These are phyloP conservation scores for Pyrocephalus nanus DNA, from an alignment of 2,797 vertebrate species.

Conservation along the genomic window DNA sequence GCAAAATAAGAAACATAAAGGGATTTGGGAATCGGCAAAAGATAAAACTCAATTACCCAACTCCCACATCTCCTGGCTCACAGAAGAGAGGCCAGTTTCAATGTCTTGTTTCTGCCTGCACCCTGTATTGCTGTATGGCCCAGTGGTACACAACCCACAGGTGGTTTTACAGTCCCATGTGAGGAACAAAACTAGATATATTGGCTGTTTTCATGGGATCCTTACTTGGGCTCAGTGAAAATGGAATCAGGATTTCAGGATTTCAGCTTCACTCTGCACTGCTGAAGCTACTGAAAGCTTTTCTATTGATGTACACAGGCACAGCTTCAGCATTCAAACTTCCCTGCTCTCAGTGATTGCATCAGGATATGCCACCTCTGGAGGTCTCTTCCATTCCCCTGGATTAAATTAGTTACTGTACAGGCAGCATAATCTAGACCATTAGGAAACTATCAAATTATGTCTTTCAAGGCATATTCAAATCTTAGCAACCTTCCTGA, in stretches of 20 bases:
- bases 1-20: background rate
- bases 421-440: background rate
- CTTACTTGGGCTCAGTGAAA: background rate
- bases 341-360: background rate
- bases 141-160: background rate
- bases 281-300: background rate
- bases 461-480: background rate
- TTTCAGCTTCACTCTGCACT: background rate
- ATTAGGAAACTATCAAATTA: background rate
- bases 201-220: background rate
- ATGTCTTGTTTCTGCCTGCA: background rate
- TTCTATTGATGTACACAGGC: background rate
- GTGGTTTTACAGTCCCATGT: background rate
- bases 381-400: background rate
- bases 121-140: background rate
- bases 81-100: background rate
- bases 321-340: background rate
- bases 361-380: background rate
- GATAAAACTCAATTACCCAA: background rate
- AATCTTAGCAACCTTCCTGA: background rate
- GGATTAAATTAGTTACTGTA: background rate
- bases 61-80: background rate
- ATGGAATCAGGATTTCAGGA: background rate
- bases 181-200: background rate
- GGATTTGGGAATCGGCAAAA: background rate